Conservation (phyloP, 2,888 invertebrate genomes). For the Sussaba pulchella region DNA sequence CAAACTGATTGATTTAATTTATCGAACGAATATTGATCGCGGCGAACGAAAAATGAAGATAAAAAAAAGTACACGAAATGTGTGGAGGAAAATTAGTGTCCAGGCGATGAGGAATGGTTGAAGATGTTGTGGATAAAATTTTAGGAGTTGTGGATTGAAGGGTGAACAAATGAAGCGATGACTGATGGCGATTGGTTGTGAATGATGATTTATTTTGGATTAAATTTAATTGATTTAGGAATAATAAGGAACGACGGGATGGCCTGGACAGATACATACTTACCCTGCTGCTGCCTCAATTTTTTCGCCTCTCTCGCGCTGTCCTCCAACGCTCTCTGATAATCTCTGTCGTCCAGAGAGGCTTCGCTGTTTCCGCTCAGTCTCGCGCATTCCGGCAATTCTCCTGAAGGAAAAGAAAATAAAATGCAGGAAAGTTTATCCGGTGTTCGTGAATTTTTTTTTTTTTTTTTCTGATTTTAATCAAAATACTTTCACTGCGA, state of each 20-base stretch:
- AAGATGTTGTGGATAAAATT: conserved; percentile 31
- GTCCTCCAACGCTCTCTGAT: conserved; percentile 90
- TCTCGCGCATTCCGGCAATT: conserved; percentile 93
- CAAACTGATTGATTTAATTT: no score
- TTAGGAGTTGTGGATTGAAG: background rate
- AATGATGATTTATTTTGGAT: no score
- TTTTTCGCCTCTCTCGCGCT: conserved; percentile 85
- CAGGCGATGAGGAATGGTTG: conserved; percentile 63
- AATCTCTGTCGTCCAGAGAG: conserved; percentile 89
- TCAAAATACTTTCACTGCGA: no score
- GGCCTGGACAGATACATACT: conserved; percentile 74
- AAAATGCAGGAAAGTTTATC: conserved; percentile 28
- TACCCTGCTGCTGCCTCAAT: conserved; percentile 77
- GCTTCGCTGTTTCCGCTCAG: conserved; percentile 90
- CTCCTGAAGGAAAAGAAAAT: conserved; percentile 75
- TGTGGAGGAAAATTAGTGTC: conserved; percentile 52
- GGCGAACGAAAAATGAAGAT: no score
- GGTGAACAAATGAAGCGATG: conserved; percentile 16
- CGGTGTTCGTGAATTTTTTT: no score
- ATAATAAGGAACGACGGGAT: conserved; percentile 67
- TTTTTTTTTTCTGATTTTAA: no score
- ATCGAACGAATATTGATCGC: no score
- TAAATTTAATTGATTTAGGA: no score
- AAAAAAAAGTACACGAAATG: no score
- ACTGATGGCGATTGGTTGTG: background rate